These are phyloP conservation scores for Melanotaenia parkinsoni DNA, from an alignment of 2,797 vertebrate genomes.

Conservation along the genomic window DNA sequence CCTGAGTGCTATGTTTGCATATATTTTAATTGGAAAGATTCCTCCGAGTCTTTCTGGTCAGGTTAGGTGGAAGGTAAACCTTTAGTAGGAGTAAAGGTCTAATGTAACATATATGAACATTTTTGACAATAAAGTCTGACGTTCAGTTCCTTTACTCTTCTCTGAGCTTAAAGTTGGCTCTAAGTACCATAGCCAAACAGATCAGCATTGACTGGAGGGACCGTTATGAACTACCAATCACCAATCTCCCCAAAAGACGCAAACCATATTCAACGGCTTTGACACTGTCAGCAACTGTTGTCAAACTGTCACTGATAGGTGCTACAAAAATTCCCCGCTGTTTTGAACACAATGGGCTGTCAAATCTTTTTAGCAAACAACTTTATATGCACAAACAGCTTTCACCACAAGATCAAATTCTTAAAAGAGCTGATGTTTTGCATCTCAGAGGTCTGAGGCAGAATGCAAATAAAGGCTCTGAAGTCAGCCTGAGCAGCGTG, in stretches of 20 bases:
- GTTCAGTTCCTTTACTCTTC: conserved; percentile 25
- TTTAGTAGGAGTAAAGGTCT: conserved; percentile 23
- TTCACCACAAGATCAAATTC: conserved; percentile 52
- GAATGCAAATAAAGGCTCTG: conserved; percentile 61
- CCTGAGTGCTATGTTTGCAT: conserved; percentile 74
- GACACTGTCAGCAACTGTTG: conserved; percentile 65
- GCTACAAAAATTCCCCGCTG: conserved; percentile 54
- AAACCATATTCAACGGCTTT: conserved; percentile 40
- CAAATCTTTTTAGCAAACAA: conserved; percentile 68
- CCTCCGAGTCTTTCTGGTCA: conserved; percentile 61
- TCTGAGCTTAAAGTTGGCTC: conserved; percentile 11
- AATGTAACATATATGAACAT: conserved; percentile 10
- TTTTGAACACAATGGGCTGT: conserved; percentile 69
- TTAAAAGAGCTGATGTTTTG: conserved; percentile 60
- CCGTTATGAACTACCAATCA: conserved; percentile 43
- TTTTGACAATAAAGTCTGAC: conserved; percentile 12
- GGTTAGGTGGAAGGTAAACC: conserved; percentile 37
- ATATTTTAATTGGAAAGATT: conserved; percentile 75
- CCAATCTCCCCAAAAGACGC: conserved; percentile 35
- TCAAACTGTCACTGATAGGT: conserved; percentile 65
- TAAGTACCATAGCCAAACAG: conserved; percentile 30
- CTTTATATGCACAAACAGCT: conserved; percentile 60
- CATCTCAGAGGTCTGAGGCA: conserved; percentile 53
- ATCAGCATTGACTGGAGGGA: conserved; percentile 32
- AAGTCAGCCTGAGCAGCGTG: conserved; percentile 13